Percentiles rank a stretch among this genome's conserved stretches.
These are phyloP conservation scores for Drosophila jambulina DNA, from an alignment of 1,140 invertebrate genomes.

Conservation along the genomic window DNA sequence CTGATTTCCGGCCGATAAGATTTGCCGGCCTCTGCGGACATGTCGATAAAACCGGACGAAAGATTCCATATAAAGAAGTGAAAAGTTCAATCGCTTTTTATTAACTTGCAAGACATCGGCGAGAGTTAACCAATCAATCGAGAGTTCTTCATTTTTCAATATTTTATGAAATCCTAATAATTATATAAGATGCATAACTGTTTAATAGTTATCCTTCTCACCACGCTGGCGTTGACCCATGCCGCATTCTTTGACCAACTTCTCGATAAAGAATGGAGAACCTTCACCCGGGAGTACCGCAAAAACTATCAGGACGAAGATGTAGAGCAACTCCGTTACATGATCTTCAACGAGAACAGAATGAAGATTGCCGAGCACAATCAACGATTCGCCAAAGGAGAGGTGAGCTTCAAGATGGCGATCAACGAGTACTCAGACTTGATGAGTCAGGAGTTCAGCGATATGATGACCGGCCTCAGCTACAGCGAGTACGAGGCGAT, in stretches of 20 bases:
- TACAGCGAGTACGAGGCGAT: background rate
- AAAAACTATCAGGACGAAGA: background rate
- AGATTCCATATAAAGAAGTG: background rate
- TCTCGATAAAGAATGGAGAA: background rate
- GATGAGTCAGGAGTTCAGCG: background rate
- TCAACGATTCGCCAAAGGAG: background rate
- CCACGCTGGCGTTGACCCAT: background rate
- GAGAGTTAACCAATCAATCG: background rate
- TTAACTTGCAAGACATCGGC: background rate
- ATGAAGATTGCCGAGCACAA: slow-evolving; percentile 1
- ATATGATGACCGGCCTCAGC: background rate
- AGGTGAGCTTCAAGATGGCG: slow-evolving; percentile 1
- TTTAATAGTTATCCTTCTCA: background rate
- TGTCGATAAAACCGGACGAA: background rate
- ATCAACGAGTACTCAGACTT: background rate
- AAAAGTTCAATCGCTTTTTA: background rate
- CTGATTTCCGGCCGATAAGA: background rate
- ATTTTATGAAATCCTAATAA: background rate
- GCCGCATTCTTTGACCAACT: background rate
- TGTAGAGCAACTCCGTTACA: background rate
- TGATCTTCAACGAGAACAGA: slow-evolving; percentile 4
- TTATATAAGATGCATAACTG: background rate
- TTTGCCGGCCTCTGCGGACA: background rate
- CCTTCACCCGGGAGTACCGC: background rate
- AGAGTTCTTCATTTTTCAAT: background rate